Conservation (phyloP, 2,888 invertebrate species). For the Exocentrus adspersus region DNA sequence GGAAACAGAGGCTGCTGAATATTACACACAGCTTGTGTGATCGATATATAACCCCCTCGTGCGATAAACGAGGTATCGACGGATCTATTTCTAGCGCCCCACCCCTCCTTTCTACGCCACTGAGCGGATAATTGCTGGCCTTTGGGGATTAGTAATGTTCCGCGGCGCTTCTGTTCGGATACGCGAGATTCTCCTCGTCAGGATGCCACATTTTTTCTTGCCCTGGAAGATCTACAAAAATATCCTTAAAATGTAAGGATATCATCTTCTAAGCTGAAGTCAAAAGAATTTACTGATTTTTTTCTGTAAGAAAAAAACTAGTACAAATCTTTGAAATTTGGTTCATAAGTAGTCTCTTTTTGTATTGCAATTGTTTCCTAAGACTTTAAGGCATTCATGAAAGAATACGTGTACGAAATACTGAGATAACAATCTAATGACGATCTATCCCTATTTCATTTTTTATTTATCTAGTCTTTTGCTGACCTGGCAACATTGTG, state of each 20-base stretch:
- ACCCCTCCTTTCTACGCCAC: conserved; percentile 58
- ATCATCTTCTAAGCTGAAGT: too few relatives aligned
- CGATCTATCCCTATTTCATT: too few relatives aligned
- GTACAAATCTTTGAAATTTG: too few relatives aligned
- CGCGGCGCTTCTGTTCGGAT: conserved; percentile 48
- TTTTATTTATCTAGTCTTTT: too few relatives aligned
- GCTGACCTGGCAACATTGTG: background rate
- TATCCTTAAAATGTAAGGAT: too few relatives aligned
- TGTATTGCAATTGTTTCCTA: too few relatives aligned
- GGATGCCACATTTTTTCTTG: background rate
- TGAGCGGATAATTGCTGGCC: conserved; percentile 60
- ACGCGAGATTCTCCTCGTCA: conserved; percentile 29
- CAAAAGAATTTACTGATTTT: too few relatives aligned
- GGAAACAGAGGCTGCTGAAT: conserved; percentile 19
- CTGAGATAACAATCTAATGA: too few relatives aligned
- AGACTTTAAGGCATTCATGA: too few relatives aligned
- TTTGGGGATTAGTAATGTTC: conserved; percentile 60
- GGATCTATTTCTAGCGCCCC: conserved; percentile 57
- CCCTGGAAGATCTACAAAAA: background rate
- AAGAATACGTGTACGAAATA: too few relatives aligned
- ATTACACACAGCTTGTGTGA: conserved; percentile 34
- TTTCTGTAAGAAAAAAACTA: too few relatives aligned
- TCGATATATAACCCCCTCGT: conserved; percentile 35
- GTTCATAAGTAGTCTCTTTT: too few relatives aligned
- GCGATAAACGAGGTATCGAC: conserved; percentile 53